Evolutionary conservation across 1,140 invertebrate genomes (phyloP).

Genomic region (Eueides isabella): DNA sequence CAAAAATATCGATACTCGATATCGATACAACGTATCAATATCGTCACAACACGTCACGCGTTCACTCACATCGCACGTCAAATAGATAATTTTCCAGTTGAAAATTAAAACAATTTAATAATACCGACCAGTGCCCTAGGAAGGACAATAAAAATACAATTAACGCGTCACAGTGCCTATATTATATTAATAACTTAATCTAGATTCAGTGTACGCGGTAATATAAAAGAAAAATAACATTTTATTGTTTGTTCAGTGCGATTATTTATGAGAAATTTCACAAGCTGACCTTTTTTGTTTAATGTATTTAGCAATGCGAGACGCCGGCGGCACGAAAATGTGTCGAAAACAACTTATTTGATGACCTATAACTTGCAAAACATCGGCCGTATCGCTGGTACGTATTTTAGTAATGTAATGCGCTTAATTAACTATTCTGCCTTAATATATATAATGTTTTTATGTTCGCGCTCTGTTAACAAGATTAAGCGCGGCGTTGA

Average conservation of each 20-base stretch:
- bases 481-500: too few relatives aligned
- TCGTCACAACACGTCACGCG: slow-evolving; percentile 22
- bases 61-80: slow-evolving; percentile 47
- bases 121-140: slow-evolving; percentile 40
- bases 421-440: background rate
- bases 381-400: slow-evolving; percentile 47
- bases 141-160: slow-evolving; percentile 41
- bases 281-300: slow-evolving; percentile 43
- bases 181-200: background rate
- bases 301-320: slow-evolving; percentile 43
- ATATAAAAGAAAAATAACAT: slow-evolving; percentile 1
- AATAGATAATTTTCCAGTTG: slow-evolving; percentile 46
- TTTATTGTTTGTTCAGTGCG: slow-evolving; percentile 11
- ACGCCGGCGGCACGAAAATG: slow-evolving; percentile 39
- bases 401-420: slow-evolving; percentile 27
- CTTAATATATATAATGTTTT: background rate
- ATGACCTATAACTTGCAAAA: slow-evolving; percentile 42
- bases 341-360: slow-evolving; percentile 39
- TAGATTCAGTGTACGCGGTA: slow-evolving; percentile 2
- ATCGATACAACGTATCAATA: slow-evolving; percentile 19
- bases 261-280: slow-evolving; percentile 14
- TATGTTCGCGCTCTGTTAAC: too few relatives aligned
- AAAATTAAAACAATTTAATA: slow-evolving; percentile 44
- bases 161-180: slow-evolving; percentile 26
- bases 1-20: slow-evolving; percentile 13